These are phyloP conservation scores for Sitophilus oryzae DNA, from an alignment of 1,140 invertebrate species.

Conservation along the genomic window DNA sequence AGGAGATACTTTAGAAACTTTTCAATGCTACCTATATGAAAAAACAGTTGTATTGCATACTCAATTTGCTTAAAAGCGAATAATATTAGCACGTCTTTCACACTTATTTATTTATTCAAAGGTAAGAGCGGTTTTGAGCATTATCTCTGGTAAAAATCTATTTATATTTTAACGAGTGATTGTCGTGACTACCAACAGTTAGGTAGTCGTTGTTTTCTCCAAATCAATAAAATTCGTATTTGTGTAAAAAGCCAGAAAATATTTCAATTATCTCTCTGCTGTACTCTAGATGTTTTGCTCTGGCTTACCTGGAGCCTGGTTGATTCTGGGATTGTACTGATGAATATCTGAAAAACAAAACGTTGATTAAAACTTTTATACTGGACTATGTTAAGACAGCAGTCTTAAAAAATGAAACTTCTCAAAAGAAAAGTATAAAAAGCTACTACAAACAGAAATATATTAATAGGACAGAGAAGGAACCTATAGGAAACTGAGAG, in stretches of 20 bases:
- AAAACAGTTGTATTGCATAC: background rate
- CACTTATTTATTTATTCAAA: conserved; percentile 10
- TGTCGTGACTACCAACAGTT: conserved; percentile 19
- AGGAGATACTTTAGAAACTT: no score
- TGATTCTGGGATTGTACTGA: conserved; percentile 12
- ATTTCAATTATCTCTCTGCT: conserved; percentile 3
- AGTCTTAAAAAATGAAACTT: no score
- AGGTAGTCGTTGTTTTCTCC: conserved; percentile 13
- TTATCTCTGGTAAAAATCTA: conserved; percentile 22
- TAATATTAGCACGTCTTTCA: conserved; percentile 21
- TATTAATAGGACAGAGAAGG: no score
- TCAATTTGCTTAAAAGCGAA: conserved; percentile 1
- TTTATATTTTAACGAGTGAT: conserved; percentile 24
- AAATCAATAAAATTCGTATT: conserved; percentile 15
- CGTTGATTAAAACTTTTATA: no score
- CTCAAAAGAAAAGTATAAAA: no score
- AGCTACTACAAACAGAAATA: no score
- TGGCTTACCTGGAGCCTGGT: conserved; percentile 17
- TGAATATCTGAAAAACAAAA: conserved; percentile 21
- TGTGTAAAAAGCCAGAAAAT: conserved; percentile 12
- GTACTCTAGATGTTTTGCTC: conserved; percentile 1
- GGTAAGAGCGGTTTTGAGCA: conserved; percentile 4
- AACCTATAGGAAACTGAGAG: no score
- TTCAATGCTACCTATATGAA: no score
- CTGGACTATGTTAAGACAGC: no score